Evolutionary conservation across 1,140 invertebrate genomes (phyloP), one percentile per base, ranked within the genome.

Genomic region (Physella acuta): DNA sequence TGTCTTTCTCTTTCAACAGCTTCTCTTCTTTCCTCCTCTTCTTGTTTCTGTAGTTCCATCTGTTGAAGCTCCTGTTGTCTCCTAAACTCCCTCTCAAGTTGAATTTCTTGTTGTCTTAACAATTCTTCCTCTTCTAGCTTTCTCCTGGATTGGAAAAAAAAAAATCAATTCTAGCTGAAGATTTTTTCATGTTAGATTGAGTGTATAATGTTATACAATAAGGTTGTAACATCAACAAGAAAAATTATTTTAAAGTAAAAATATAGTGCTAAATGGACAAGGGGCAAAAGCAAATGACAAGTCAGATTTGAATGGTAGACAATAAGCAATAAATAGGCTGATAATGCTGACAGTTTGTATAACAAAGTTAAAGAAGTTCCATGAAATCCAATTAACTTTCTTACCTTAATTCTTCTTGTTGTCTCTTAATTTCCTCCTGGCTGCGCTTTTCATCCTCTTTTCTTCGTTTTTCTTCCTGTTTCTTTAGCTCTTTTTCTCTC

Each of bases 11-110:
- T 59, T 39, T 68, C 66, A n/a, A 26, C 66, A 58, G 34, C 39
- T 37, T 68, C 66, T 60, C 66, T 68, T 39, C 60, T 39, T 5
- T 68, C 66, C 56, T 60, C 56, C 24, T 68, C 64, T 31, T 53
- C 33, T 30, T 52, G 44, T 30, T 11, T 14, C 3, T 37, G 44
- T 34, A 34, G 30, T 44, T 2, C n/a, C 20, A 34, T 34, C 26
- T 24, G 60, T 37, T 62, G 60, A 14, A 60, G 3, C 58, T 60
- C 58, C 58, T 34, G 34, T 20, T 60, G 58, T 36, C 58, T 33
- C 58, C 36, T 30, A 1, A 60, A 34, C 24, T 60, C 58, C 20
- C 28, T 2, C 24, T 55, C 53, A 11, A 24, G 56, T 17, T 66
- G 30, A 17, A 37, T 1, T 28, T 66, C 64, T 28, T 56, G 39